phyloP scores from a whole-genome alignment of 2,888 invertebrate species.

The Eupithecia subfuscata region DNA sequence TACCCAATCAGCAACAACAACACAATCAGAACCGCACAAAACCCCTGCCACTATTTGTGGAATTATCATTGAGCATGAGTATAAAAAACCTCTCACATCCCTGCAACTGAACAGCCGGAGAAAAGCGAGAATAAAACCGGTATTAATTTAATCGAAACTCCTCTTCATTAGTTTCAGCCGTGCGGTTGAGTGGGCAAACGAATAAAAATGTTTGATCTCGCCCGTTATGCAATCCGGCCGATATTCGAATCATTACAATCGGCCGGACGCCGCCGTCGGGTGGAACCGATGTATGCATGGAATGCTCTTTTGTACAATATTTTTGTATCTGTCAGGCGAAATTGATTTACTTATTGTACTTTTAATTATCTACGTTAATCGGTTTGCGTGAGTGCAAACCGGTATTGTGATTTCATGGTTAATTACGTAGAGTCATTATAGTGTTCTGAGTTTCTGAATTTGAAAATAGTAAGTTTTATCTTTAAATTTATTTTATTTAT shows the following conservation, averaged over 20 bases:
- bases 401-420: slow-evolving; percentile 32
- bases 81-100: slow-evolving; percentile 63
- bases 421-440: slow-evolving; percentile 28
- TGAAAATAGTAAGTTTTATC: not conserved
- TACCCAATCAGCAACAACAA: slow-evolving; percentile 49
- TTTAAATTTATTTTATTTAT: not conserved
- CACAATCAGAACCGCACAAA: slow-evolving; percentile 56
- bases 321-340: slow-evolving; percentile 39
- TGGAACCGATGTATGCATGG: slow-evolving; percentile 32
- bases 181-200: slow-evolving; percentile 79
- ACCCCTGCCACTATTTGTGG: slow-evolving; percentile 51
- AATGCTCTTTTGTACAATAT: slow-evolving; percentile 43
- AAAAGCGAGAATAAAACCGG: slow-evolving; percentile 70
- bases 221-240: slow-evolving; percentile 71
- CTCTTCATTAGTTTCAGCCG: slow-evolving; percentile 80
- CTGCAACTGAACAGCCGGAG: slow-evolving; percentile 51
- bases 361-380: slow-evolving; percentile 43
- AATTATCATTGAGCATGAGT: slow-evolving; percentile 63
- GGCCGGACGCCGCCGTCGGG: slow-evolving; percentile 50
- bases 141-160: slow-evolving; percentile 80
- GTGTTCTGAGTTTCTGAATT: not conserved
- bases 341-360: slow-evolving; percentile 43
- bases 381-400: slow-evolving; percentile 29
- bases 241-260: slow-evolving; percentile 75
- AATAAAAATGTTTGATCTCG: slow-evolving; percentile 82